phyloP scores from a whole-genome alignment of 2,888 invertebrate genomes.

The Dendrolimus houi region DNA sequence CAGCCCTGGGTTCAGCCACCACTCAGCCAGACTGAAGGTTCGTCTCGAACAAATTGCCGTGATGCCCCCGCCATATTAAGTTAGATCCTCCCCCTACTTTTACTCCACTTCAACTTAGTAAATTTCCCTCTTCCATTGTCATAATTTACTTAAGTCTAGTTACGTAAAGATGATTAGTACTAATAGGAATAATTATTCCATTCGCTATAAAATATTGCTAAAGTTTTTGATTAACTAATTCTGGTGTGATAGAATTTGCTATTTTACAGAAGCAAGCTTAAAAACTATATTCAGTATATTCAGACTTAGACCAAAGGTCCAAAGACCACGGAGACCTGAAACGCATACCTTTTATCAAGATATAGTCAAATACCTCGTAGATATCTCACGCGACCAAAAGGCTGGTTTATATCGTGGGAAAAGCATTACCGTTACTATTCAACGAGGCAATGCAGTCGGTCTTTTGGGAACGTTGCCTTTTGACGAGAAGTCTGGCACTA shows the following conservation, averaged over 20 bases:
- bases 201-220: constrained; percentile 5
- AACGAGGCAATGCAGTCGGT: no score
- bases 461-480: no score
- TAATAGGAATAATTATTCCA: constrained; percentile 12
- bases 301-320: no score
- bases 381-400: no score
- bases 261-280: not conserved
- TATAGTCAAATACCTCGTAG: no score
- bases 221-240: not conserved
- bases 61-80: constrained; percentile 70
- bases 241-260: not conserved
- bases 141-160: constrained; percentile 38
- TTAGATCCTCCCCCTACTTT: constrained; percentile 45
- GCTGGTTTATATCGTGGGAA: no score
- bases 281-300: no score
- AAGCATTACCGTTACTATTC: no score
- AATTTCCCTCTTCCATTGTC: constrained; percentile 42
- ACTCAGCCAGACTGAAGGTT: constrained; percentile 54
- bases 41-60: constrained; percentile 72
- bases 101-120: constrained; percentile 33
- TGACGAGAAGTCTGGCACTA: no score
- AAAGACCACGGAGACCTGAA: no score
- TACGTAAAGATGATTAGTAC: constrained; percentile 25
- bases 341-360: no score
- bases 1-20: constrained; percentile 48